These are phyloP conservation scores for Coecobrya sp. DNA, from an alignment of 2,888 invertebrate genomes.

Conservation along the genomic window DNA sequence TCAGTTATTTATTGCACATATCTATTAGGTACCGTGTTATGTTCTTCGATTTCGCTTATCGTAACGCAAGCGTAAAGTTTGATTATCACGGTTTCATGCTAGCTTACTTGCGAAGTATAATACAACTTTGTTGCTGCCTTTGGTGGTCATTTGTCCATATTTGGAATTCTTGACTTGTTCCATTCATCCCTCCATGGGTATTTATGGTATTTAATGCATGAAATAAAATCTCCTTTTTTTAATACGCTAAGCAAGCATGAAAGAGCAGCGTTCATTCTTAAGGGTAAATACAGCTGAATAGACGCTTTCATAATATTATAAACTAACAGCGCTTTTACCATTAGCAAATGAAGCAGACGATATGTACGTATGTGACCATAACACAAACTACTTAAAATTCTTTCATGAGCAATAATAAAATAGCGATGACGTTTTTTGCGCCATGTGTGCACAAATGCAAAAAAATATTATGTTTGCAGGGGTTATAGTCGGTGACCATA, in stretches of 20 bases:
- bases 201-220: neutral
- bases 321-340: neutral
- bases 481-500: neutral
- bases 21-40: conserved; percentile 27
- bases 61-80: neutral
- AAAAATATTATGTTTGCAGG: neutral
- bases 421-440: too few species aligned
- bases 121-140: conserved; percentile 52
- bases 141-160: conserved; percentile 71
- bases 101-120: conserved; percentile 12
- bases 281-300: neutral
- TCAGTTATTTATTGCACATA: conserved; percentile 44
- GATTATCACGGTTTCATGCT: neutral
- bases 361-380: conserved; percentile 23
- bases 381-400: conserved; percentile 18
- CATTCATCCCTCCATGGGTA: conserved; percentile 25
- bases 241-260: neutral
- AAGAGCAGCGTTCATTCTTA: neutral
- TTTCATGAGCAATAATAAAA: conserved; percentile 7
- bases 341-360: neutral
- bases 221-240: conserved; percentile 4
- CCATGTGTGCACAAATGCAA: neutral
- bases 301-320: neutral
- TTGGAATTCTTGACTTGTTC: conserved; percentile 66
- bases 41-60: conserved; percentile 50